Percentiles rank a stretch among this genome's conserved stretches.
These are phyloP conservation scores for Uria lomvia DNA, from an alignment of 2,113 vertebrate genomes.

Conservation along the genomic window DNA sequence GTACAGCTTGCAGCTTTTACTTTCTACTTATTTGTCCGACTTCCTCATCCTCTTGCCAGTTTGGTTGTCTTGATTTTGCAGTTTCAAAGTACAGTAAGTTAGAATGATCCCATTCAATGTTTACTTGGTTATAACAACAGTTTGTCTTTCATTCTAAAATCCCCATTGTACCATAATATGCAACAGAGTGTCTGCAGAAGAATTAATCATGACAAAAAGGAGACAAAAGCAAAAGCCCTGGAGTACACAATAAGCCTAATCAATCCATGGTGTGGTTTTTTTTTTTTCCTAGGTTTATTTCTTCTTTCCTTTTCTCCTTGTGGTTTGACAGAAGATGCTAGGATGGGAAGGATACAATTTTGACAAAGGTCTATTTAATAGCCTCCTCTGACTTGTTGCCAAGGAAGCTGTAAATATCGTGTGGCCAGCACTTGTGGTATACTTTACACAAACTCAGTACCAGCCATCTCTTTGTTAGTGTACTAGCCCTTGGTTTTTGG, in stretches of 20 bases:
- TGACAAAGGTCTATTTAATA: background rate
- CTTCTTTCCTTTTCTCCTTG: background rate
- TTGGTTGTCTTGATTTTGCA: background rate
- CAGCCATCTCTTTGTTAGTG: background rate
- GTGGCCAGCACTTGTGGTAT: background rate
- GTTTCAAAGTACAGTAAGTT: background rate
- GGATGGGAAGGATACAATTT: background rate
- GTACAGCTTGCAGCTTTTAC: background rate
- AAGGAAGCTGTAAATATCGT: background rate
- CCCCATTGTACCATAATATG: background rate
- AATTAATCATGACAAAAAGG: background rate
- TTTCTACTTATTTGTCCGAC: background rate
- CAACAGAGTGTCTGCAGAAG: background rate
- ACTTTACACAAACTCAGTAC: background rate
- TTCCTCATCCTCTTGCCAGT: background rate
- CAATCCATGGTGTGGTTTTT: background rate
- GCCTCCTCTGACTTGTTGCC: background rate
- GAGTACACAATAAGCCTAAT: background rate
- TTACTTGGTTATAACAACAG: background rate
- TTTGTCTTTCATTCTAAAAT: conserved; percentile 1
- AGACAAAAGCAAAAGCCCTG: background rate
- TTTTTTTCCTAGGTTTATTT: background rate
- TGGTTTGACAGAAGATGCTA: background rate
- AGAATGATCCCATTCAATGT: background rate
- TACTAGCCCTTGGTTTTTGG: background rate